These are phyloP conservation scores for Morinoia aosen DNA, from an alignment of 2,888 invertebrate genomes.

Conservation along the genomic window DNA sequence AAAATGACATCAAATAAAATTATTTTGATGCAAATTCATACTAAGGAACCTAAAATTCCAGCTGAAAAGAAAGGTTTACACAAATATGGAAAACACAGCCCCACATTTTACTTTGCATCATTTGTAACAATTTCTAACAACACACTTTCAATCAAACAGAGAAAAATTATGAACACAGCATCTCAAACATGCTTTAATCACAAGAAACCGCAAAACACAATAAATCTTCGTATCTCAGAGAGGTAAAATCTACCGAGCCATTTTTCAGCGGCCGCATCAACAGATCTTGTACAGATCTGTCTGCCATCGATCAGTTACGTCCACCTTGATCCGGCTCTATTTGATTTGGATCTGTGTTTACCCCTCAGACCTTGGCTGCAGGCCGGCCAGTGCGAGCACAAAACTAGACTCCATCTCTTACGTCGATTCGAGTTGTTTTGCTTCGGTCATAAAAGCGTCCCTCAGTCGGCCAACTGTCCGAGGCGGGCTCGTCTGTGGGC, in stretches of 20 bases:
- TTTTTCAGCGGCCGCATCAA: background rate
- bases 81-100: too few relatives aligned
- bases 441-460: background rate
- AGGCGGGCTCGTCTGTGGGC: background rate
- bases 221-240: background rate
- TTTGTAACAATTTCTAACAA: background rate
- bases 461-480: background rate
- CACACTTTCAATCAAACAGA: background rate
- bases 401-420: background rate
- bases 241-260: background rate
- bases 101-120: background rate
- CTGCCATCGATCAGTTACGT: background rate
- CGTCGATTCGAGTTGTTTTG: background rate
- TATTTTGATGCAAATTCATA: too few relatives aligned
- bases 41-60: too few relatives aligned
- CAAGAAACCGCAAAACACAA: background rate
- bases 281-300: background rate
- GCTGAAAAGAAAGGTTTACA: background rate
- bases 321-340: background rate
- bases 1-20: too few relatives aligned
- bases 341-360: constrained; percentile 4
- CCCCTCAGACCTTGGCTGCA: background rate
- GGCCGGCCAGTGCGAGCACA: background rate
- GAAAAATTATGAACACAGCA: background rate
- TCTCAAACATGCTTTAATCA: background rate